Percentiles rank a stretch among this genome's conserved stretches.
Conservation (phyloP, 2,888 invertebrate species). For the Chesias legatella region DNA sequence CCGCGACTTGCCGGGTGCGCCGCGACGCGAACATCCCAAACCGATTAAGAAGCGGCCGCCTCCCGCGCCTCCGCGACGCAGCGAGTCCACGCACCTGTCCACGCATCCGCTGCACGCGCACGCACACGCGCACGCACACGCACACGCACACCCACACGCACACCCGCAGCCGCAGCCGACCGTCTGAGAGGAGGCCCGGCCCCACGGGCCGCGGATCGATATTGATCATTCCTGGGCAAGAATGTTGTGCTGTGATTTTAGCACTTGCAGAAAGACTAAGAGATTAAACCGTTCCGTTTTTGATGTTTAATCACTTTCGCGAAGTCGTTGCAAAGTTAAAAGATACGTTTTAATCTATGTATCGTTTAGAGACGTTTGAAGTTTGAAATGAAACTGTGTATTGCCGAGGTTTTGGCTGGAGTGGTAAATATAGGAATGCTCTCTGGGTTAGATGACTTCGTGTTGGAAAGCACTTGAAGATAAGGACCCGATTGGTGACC, state of each 20-base stretch:
- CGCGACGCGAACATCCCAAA: slow-evolving; percentile 56
- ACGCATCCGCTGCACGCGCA: slow-evolving; percentile 39
- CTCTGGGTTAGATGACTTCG: too few relatives aligned
- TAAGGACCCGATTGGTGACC: neutral
- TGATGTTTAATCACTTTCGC: slow-evolving; percentile 21
- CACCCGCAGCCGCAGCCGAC: slow-evolving; percentile 56
- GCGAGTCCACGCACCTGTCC: slow-evolving; percentile 82
- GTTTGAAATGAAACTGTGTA: too few relatives aligned
- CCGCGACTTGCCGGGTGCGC: slow-evolving; percentile 43
- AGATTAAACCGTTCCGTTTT: slow-evolving; percentile 16
- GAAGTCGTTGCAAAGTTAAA: slow-evolving; percentile 9
- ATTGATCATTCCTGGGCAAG: slow-evolving; percentile 20
- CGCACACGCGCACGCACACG: slow-evolving; percentile 32
- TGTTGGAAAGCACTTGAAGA: too few relatives aligned
- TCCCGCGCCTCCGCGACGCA: slow-evolving; percentile 93
- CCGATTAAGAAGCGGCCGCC: slow-evolving; percentile 87
- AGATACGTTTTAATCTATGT: slow-evolving; percentile 6
- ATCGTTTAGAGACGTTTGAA: too few relatives aligned
- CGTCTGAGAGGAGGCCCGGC: slow-evolving; percentile 40
- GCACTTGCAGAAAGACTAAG: slow-evolving; percentile 15
- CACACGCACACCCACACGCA: slow-evolving; percentile 37
- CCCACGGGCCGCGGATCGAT: slow-evolving; percentile 17
- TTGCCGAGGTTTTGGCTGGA: neutral
- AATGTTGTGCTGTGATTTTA: slow-evolving; percentile 25
- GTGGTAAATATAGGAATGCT: neutral